Evolutionary conservation across 2,797 vertebrate genomes (phyloP), one percentile per base, ranked within the genome.

Genomic region (Perodicticus potto): DNA sequence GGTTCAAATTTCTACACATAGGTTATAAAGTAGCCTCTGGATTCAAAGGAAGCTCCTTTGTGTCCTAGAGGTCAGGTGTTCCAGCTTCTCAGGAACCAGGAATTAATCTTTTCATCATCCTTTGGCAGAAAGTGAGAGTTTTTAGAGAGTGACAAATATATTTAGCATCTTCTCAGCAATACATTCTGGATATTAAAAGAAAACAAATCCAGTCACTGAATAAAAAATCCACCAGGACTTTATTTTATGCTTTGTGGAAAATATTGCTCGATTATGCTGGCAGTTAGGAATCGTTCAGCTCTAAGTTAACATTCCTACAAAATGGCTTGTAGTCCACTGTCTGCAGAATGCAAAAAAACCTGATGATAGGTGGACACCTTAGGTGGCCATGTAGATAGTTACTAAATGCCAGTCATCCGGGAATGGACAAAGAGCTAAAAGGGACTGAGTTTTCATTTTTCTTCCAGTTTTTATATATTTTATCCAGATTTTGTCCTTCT

Each of bases 291-390:
- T 74, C 43, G 17, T 69, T 90, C 53, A 45, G 14, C 7, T 65
- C 43, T 81, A 82, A 93, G 70, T 77, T 83, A 77, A 67, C 67
- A 77, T 89, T 63, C 77, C 49, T 92, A 49, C 14, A 88, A 89
- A 83, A 82, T 89, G 59, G 72, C 17, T 13, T 37, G 0, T 53
- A 93, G 49, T 19, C 65, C 34, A 55, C 40, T 87, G 6, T 84
- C 49, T 84, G 63, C 8, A 65, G 37, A 25, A 72, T 32, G 16
- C 73, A 70, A 53, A 32, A 53, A 93, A 43, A 23, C n/a, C 83
- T 74, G 10, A 29, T 34, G 49, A 91, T 32, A 93, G 29, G 81
- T 84, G 43, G 83, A 59, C 27, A 27, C n/a, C 43, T 76, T 34
- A 86, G 22, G 32, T 29, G 34, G 49, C 87, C 82, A 65, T 78